A percentile compares a stretch with the other conserved stretches of the same genome.
phyloP scores from a whole-genome alignment of 2,797 vertebrate genomes.

The Chloroceryle inda region DNA sequence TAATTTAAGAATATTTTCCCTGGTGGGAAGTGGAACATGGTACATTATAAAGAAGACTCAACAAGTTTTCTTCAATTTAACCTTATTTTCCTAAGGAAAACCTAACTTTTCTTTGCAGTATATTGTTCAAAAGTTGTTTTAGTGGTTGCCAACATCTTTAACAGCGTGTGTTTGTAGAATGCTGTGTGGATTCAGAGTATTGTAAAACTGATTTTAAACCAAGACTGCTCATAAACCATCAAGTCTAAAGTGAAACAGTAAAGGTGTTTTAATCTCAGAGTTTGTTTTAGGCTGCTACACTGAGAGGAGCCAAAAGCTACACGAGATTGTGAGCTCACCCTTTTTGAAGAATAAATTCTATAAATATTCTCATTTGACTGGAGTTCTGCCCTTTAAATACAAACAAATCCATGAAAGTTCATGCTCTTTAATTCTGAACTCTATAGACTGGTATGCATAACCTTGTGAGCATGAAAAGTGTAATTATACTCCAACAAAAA shows the following conservation, averaged over 20 bases:
- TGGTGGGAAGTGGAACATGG: neutral
- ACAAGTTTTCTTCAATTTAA: neutral
- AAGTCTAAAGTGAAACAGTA: neutral
- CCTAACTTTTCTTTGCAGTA: neutral
- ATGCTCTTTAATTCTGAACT: conserved; percentile 9
- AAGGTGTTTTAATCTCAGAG: neutral
- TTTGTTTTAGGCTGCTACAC: neutral
- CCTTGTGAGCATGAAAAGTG: neutral
- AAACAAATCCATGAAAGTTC: conserved; percentile 9
- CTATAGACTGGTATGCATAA: neutral
- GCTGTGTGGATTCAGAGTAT: neutral
- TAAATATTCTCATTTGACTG: neutral
- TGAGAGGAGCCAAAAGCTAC: conserved; percentile 35
- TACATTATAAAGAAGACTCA: neutral
- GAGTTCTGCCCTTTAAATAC: conserved; percentile 11
- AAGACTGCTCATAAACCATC: neutral
- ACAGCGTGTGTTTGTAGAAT: neutral
- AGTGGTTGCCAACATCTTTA: neutral
- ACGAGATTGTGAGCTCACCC: neutral
- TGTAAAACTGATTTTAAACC: neutral
- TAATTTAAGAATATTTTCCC: neutral
- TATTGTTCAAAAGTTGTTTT: neutral
- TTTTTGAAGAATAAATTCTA: conserved; percentile 14
- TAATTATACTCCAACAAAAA: neutral
- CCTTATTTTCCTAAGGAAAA: neutral